phyloP scores from a whole-genome alignment of 1,140 invertebrate species.

The Bombyx mori region DNA sequence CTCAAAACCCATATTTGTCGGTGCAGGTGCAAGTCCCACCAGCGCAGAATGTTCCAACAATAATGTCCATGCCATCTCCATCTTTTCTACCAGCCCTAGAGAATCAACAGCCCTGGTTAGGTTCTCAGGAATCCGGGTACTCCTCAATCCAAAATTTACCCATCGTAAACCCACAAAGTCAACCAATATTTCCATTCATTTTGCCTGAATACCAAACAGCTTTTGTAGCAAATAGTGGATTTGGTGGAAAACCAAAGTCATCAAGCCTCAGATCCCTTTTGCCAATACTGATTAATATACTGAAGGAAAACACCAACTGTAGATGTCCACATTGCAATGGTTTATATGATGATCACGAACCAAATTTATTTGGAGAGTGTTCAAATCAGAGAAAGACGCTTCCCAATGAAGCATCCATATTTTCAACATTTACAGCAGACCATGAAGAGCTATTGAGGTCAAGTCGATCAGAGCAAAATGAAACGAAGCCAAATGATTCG shows the following conservation, averaged over 20 bases:
- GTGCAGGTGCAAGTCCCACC: background rate
- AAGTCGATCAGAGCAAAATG: constrained; percentile 13
- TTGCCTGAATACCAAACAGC: too few species aligned
- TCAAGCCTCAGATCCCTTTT: constrained; percentile 34
- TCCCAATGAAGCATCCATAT: constrained; percentile 2
- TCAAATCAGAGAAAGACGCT: constrained; percentile 21
- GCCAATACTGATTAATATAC: constrained; percentile 39
- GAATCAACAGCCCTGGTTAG: background rate
- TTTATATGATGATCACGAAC: constrained; percentile 17
- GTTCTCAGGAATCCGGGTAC: background rate
- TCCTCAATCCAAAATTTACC: constrained; percentile 1
- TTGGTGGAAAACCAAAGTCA: constrained; percentile 2
- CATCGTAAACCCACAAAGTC: background rate
- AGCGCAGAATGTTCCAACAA: background rate
- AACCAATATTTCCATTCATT: background rate
- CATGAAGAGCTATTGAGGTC: constrained; percentile 3
- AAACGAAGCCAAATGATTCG: constrained; percentile 12
- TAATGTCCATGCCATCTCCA: background rate
- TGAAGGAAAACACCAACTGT: constrained; percentile 33
- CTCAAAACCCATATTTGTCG: background rate
- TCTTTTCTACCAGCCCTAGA: background rate
- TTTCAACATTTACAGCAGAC: background rate
- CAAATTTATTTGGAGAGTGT: constrained; percentile 19
- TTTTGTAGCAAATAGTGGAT: too few species aligned
- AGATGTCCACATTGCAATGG: constrained; percentile 17